These are phyloP conservation scores for Anser brachyrhynchus DNA, from an alignment of 2,113 vertebrate species.

Conservation along the genomic window DNA sequence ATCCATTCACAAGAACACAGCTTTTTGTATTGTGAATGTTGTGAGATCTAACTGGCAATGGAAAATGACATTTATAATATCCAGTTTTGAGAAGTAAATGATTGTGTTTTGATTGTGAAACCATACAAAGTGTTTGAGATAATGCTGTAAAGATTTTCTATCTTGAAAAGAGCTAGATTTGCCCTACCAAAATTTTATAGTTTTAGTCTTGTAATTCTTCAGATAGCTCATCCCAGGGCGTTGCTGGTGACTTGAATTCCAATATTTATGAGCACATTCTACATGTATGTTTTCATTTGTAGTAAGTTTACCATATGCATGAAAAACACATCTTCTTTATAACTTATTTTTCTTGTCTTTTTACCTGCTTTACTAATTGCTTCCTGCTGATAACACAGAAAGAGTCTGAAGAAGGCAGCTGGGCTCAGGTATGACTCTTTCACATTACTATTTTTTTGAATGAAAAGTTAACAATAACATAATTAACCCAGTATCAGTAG, in stretches of 20 bases:
- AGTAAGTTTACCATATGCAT: neutral
- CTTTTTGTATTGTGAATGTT: neutral
- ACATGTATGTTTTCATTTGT: neutral
- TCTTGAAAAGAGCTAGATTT: neutral
- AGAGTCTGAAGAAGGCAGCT: conserved; percentile 96
- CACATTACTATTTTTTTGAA: neutral
- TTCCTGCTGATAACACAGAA: conserved; percentile 81
- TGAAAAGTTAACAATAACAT: neutral
- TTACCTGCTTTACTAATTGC: conserved; percentile 64
- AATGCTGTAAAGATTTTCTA: neutral
- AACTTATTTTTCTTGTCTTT: conserved; percentile 57
- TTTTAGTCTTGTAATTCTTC: neutral
- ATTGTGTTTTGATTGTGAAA: neutral
- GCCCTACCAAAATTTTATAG: neutral
- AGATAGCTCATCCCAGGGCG: neutral
- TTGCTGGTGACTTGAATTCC: neutral
- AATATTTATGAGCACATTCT: neutral
- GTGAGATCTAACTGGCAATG: neutral
- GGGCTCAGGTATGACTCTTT: conserved; percentile 90
- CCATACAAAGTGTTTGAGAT: neutral
- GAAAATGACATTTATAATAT: neutral
- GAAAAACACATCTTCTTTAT: conserved; percentile 2
- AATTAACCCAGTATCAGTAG: neutral
- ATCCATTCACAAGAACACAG: neutral
- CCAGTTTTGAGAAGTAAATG: neutral